A percentile compares a stretch with the other conserved stretches of the same genome.
Evolutionary conservation across 2,888 invertebrate genomes (phyloP).

Genomic region (Chymomyza procnemis): DNA sequence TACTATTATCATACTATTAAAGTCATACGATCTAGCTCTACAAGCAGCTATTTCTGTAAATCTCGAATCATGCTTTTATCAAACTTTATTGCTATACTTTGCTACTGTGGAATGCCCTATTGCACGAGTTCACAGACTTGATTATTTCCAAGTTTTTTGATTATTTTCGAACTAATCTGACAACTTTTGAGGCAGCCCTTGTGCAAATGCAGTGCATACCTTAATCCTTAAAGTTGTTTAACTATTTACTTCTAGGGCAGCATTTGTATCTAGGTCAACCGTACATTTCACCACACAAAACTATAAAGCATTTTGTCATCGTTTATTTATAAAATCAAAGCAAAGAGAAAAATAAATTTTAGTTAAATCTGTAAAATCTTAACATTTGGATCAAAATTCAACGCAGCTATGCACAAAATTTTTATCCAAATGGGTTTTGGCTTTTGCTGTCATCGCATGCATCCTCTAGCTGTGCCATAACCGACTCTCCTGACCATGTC

Average conservation of each 20-base stretch:
- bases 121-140: too few relatives aligned
- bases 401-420: conserved; percentile 28
- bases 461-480: conserved; percentile 5
- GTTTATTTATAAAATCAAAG: background rate
- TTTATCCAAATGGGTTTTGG: conserved; percentile 24
- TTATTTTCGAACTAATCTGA: too few relatives aligned
- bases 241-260: background rate
- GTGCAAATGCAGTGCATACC: background rate
- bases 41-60: too few relatives aligned
- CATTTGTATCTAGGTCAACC: background rate
- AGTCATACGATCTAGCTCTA: too few relatives aligned
- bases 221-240: background rate
- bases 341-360: conserved; percentile 14
- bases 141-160: too few relatives aligned
- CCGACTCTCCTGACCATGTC: conserved; percentile 20
- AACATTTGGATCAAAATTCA: background rate
- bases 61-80: too few relatives aligned
- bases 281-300: background rate
- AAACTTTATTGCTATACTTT: too few relatives aligned
- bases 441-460: conserved; percentile 22
- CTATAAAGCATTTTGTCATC: background rate
- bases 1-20: too few relatives aligned
- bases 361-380: background rate
- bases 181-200: too few relatives aligned
- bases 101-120: too few relatives aligned